These are phyloP conservation scores for Microplitis mediator DNA, from an alignment of 1,140 invertebrate genomes.

Conservation along the genomic window DNA sequence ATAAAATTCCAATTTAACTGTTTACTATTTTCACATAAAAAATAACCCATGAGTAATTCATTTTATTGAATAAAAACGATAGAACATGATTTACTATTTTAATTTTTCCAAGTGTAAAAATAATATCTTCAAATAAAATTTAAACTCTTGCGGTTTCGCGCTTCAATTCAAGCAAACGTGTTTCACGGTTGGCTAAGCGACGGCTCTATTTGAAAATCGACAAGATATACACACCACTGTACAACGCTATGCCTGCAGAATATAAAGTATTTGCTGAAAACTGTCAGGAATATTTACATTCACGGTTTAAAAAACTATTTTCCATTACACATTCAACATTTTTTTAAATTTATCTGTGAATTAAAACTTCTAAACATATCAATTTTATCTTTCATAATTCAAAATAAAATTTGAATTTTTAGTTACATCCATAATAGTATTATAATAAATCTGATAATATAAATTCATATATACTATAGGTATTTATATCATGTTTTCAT, in stretches of 20 bases:
- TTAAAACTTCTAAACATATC: too few species aligned
- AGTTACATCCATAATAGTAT: background rate
- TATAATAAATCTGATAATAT: background rate
- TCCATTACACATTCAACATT: too few species aligned
- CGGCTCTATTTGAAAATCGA: background rate
- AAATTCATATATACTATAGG: background rate
- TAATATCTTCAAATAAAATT: background rate
- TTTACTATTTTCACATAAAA: too few species aligned
- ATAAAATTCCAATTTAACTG: too few species aligned
- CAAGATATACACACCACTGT: background rate
- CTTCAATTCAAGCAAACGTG: background rate
- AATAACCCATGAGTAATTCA: too few species aligned
- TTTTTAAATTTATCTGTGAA: too few species aligned
- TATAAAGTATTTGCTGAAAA: background rate
- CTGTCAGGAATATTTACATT: background rate
- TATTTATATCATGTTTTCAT: background rate
- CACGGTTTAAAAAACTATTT: background rate
- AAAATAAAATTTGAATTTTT: too few species aligned
- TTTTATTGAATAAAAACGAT: too few species aligned
- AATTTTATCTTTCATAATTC: too few species aligned
- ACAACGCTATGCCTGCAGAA: background rate
- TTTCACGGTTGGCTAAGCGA: background rate
- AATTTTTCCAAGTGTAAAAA: background rate
- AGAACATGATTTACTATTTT: too few species aligned
- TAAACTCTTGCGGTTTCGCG: background rate